A percentile compares a stretch with the other conserved stretches of the same genome.
phyloP scores from a whole-genome alignment of 2,113 vertebrate genomes.

The Notiomystis cincta region DNA sequence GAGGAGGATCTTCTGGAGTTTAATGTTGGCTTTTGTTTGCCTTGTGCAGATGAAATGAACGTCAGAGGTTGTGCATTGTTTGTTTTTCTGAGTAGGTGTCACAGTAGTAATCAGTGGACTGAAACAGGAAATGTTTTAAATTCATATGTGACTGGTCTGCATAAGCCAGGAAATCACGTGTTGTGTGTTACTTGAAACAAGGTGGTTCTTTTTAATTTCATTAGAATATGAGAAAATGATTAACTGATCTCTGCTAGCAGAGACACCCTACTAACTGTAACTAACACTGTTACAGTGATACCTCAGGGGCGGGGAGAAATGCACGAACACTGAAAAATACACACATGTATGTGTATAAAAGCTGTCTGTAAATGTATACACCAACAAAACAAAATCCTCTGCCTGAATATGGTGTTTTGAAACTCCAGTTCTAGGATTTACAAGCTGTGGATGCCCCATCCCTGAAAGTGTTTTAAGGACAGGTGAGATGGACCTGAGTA shows the following conservation, averaged over 20 bases:
- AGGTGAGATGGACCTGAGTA: neutral
- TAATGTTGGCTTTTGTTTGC: neutral
- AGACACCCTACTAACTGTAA: neutral
- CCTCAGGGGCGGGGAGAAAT: neutral
- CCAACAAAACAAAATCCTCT: neutral
- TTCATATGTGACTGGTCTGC: neutral
- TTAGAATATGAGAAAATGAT: neutral
- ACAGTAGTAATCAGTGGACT: neutral
- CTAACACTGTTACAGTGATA: too few relatives aligned
- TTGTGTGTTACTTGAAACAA: neutral
- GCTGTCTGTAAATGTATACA: neutral
- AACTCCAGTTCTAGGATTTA: neutral
- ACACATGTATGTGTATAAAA: accelerated
- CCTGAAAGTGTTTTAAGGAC: neutral
- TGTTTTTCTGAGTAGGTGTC: neutral
- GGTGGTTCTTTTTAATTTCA: neutral
- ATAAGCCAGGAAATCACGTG: neutral
- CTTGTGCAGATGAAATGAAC: neutral
- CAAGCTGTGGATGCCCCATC: neutral
- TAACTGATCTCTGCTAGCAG: neutral
- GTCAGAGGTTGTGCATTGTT: neutral
- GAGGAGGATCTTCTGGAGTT: neutral
- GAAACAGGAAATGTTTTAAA: neutral
- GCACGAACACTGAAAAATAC: neutral
- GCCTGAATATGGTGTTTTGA: neutral